Evolutionary conservation across 2,888 invertebrate species (phyloP).

Genomic region (Pyrrhia umbra): DNA sequence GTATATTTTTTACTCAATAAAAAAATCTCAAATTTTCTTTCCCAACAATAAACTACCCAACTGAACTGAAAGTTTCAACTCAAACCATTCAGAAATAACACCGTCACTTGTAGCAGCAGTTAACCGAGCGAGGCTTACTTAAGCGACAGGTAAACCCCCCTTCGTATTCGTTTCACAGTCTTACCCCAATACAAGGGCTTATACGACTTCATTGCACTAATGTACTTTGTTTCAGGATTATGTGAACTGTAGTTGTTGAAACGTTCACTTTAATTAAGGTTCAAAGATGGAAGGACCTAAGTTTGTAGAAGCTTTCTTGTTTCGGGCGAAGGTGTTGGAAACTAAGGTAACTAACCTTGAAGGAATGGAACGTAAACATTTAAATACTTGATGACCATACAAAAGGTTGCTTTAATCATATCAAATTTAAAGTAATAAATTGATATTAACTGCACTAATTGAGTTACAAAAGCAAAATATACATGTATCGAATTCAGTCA

Average conservation of each 20-base stretch:
- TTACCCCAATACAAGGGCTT: constrained; percentile 19
- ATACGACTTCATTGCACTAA: constrained; percentile 28
- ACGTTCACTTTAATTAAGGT: constrained; percentile 26
- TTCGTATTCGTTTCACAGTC: constrained; percentile 18
- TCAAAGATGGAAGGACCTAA: background rate
- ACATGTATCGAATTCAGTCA: too few relatives aligned
- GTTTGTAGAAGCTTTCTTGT: constrained; percentile 29
- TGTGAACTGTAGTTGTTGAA: constrained; percentile 25
- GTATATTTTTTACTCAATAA: background rate
- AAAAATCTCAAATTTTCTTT: background rate
- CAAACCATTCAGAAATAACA: background rate
- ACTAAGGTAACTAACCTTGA: too few relatives aligned
- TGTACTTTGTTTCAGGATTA: constrained; percentile 19
- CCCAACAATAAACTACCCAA: background rate
- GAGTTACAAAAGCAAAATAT: too few relatives aligned
- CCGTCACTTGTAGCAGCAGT: background rate
- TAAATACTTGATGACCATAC: too few relatives aligned
- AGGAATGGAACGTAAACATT: too few relatives aligned
- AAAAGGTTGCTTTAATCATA: too few relatives aligned
- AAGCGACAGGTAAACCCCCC: constrained; percentile 12
- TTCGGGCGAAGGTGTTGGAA: constrained; percentile 12
- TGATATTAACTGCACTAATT: too few relatives aligned
- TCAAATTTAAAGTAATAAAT: too few relatives aligned
- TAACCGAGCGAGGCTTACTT: constrained; percentile 25
- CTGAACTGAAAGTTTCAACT: background rate